A percentile compares a stretch with the other conserved stretches of the same genome.
phyloP scores from a whole-genome alignment of 1,140 invertebrate species.

The Pristionchus pacificus region DNA sequence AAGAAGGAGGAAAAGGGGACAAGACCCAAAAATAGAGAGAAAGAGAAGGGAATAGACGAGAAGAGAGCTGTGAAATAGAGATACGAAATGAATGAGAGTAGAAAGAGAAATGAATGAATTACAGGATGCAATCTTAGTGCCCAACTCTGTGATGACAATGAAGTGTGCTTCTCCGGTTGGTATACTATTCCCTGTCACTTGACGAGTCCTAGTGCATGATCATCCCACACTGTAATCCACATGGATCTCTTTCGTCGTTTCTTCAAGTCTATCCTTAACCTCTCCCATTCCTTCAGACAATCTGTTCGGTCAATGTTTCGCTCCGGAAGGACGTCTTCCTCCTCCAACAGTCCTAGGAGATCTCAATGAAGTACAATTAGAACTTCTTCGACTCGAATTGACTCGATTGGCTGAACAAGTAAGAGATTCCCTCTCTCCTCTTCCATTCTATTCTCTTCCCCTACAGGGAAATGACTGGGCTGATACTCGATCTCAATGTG shows the following conservation, averaged over 20 bases:
- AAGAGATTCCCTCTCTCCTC: not conserved
- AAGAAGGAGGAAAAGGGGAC: too few species aligned
- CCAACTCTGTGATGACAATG: not conserved
- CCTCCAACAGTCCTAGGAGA: conserved; percentile 21
- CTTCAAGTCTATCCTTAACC: too few species aligned
- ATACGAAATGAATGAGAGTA: too few species aligned
- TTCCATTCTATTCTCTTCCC: not conserved
- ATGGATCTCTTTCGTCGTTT: too few species aligned
- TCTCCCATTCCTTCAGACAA: conserved; percentile 21
- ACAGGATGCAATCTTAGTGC: not conserved
- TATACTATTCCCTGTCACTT: not conserved
- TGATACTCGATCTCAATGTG: conserved; percentile 34
- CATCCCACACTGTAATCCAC: too few species aligned
- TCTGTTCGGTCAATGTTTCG: conserved; percentile 37
- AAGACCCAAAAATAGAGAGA: too few species aligned
- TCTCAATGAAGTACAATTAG: conserved; percentile 32
- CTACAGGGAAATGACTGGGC: conserved; percentile 27
- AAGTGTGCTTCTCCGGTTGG: not conserved
- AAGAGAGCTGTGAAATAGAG: too few species aligned
- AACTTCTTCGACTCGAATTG: conserved; percentile 32
- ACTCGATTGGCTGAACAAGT: conserved; percentile 5
- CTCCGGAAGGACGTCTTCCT: conserved; percentile 11
- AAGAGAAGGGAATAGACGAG: too few species aligned
- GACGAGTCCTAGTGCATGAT: not conserved
- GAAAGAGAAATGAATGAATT: too few species aligned